phyloP scores from a whole-genome alignment of 53 echinoderm and acorn worm species.

The Echinarachnius parma region DNA sequence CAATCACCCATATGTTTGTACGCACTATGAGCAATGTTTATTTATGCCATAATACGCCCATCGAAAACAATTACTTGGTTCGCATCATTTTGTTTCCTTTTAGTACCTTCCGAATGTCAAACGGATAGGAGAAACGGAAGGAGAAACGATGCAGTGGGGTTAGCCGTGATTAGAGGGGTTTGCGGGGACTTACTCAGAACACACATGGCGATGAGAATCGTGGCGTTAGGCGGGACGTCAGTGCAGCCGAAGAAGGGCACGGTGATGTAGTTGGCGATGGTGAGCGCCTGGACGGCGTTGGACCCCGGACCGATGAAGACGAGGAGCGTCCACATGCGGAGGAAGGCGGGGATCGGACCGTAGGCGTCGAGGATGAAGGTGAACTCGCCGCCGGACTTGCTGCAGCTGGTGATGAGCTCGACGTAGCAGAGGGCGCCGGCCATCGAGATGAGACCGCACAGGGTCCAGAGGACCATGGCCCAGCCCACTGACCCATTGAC shows the following conservation, averaged over 20 bases:
- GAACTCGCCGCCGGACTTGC: constrained; percentile 73
- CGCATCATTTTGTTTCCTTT: too few relatives aligned
- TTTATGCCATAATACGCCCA: too few relatives aligned
- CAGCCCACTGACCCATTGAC: constrained; percentile 52
- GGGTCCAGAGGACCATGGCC: constrained; percentile 38
- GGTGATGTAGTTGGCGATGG: constrained; percentile 51
- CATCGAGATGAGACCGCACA: constrained; percentile 24
- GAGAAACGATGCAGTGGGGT: too few relatives aligned
- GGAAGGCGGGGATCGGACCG: constrained; percentile 38
- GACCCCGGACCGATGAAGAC: constrained; percentile 42
- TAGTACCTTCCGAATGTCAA: too few relatives aligned
- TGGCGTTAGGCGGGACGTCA: constrained; percentile 17
- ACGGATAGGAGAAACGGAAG: too few relatives aligned
- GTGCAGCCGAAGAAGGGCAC: constrained; percentile 44
- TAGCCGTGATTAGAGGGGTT: too few relatives aligned
- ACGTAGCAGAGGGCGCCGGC: constrained; percentile 64
- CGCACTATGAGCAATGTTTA: too few relatives aligned
- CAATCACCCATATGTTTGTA: too few relatives aligned
- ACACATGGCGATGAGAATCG: constrained; percentile 46
- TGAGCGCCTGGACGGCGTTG: constrained; percentile 45
- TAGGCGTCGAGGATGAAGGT: constrained; percentile 38
- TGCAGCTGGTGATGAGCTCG: constrained; percentile 61
- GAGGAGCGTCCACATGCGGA: constrained; percentile 51
- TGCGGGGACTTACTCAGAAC: constrained; percentile 45
- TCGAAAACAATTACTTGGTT: too few relatives aligned